phyloP scores from a whole-genome alignment of 2,113 vertebrate genomes.

The Dascyllus trimaculatus region DNA sequence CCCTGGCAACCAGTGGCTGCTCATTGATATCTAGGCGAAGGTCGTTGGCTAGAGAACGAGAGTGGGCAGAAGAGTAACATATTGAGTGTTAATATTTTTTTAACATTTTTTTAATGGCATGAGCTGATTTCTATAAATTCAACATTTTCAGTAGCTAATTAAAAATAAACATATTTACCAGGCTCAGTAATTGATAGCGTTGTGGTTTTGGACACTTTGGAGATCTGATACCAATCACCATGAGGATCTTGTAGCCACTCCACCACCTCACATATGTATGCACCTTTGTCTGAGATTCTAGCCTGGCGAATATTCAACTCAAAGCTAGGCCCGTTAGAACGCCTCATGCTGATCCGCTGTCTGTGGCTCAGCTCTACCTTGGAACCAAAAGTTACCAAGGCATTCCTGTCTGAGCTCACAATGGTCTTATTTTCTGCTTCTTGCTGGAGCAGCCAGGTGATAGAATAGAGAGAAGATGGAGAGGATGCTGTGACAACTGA shows the following conservation, averaged over 20 bases:
- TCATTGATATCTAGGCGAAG: slow-evolving; percentile 52
- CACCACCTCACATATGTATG: slow-evolving; percentile 77
- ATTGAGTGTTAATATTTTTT: rapidly evolving
- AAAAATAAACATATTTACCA: slow-evolving; percentile 54
- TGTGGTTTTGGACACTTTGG: slow-evolving; percentile 27
- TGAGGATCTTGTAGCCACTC: slow-evolving; percentile 83
- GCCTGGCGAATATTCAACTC: slow-evolving; percentile 71
- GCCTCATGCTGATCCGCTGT: slow-evolving; percentile 69
- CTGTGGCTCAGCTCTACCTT: neutral
- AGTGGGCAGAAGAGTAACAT: neutral
- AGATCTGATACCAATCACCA: slow-evolving; percentile 76
- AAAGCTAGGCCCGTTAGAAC: slow-evolving; percentile 63
- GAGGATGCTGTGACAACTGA: slow-evolving; percentile 17
- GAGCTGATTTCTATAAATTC: neutral
- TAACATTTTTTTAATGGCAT: rapidly evolving
- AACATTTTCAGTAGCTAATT: neutral
- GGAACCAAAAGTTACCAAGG: slow-evolving; percentile 54
- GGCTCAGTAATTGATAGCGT: slow-evolving; percentile 60
- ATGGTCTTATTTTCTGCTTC: slow-evolving; percentile 46
- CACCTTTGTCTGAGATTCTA: slow-evolving; percentile 71
- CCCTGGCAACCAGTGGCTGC: slow-evolving; percentile 10
- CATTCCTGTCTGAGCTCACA: slow-evolving; percentile 65
- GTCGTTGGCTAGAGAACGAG: slow-evolving; percentile 55
- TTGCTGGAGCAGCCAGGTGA: slow-evolving; percentile 76
- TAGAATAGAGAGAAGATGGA: slow-evolving; percentile 65